Conservation (phyloP, 2,888 invertebrate species). For the Melolontha melolontha region DNA sequence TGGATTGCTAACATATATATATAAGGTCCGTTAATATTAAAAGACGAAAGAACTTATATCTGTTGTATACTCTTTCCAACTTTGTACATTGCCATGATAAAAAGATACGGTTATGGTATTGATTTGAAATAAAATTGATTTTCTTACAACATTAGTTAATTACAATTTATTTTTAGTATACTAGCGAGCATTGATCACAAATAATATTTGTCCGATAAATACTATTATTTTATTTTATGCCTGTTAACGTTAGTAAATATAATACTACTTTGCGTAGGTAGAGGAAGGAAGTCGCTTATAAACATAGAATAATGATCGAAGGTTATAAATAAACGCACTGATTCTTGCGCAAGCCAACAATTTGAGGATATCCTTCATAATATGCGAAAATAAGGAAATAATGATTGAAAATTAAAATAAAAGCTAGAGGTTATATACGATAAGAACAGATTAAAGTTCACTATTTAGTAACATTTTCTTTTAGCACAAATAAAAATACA, state of each 20-base stretch:
- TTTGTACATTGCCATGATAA: too few species aligned
- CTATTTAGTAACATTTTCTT: conserved; percentile 5
- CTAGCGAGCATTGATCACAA: too few species aligned
- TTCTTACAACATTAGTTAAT: too few species aligned
- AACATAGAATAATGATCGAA: conserved; percentile 36
- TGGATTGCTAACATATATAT: too few species aligned
- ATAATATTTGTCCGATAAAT: too few species aligned
- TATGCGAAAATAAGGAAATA: conserved; percentile 28
- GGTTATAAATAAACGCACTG: conserved; percentile 22
- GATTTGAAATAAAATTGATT: too few species aligned
- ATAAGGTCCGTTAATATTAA: too few species aligned
- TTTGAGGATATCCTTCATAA: conserved; percentile 23
- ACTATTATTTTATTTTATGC: too few species aligned
- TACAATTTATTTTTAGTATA: too few species aligned
- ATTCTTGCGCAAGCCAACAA: conserved; percentile 15
- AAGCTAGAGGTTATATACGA: conserved; percentile 29
- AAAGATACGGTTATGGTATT: too few species aligned
- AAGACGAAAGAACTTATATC: too few species aligned
- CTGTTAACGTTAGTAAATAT: conserved; percentile 11
- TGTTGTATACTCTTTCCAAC: too few species aligned
- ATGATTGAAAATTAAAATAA: conserved; percentile 3
- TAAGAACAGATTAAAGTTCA: conserved; percentile 22
- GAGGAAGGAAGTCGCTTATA: conserved; percentile 29
- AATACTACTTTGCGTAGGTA: conserved; percentile 16
- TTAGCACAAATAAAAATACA: neutral